Conservation (phyloP, 2,113 vertebrate genomes). For the Hyperoodon ampullatus region DNA sequence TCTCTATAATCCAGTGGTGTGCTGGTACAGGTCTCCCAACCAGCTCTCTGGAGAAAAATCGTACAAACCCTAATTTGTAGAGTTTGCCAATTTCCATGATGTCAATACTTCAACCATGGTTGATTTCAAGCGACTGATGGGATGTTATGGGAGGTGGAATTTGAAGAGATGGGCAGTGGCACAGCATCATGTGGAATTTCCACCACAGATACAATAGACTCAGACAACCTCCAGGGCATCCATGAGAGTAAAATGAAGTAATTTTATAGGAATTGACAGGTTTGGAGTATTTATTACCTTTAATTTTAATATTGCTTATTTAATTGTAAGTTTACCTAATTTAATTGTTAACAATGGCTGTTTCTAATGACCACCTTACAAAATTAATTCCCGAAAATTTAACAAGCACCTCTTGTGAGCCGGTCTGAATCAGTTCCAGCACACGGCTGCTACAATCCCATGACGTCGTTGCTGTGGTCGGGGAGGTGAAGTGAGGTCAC, state of each 20-base stretch:
- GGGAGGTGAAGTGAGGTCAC: not conserved
- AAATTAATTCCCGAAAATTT: not conserved
- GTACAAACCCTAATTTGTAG: too few relatives aligned
- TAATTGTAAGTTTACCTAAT: not conserved
- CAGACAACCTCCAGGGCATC: not conserved
- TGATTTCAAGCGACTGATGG: not conserved
- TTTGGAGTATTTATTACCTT: not conserved
- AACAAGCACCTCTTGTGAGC: not conserved
- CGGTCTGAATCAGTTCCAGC: not conserved
- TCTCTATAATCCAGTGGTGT: not conserved
- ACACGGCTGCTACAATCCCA: fast-evolving
- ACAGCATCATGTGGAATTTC: fast-evolving
- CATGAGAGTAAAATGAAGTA: not conserved
- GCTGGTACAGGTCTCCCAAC: not conserved
- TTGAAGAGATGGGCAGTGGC: not conserved
- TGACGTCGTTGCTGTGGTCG: fast-evolving
- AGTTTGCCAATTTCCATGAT: not conserved
- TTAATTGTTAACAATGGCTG: not conserved
- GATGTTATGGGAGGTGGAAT: not conserved
- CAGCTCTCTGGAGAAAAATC: not conserved
- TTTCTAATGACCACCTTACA: not conserved
- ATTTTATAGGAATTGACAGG: not conserved
- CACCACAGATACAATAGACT: not conserved
- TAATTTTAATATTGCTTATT: not conserved
- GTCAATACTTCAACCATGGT: not conserved